These are phyloP conservation scores for Oreamnos americanus DNA, from an alignment of 2,113 vertebrate genomes.

Conservation along the genomic window DNA sequence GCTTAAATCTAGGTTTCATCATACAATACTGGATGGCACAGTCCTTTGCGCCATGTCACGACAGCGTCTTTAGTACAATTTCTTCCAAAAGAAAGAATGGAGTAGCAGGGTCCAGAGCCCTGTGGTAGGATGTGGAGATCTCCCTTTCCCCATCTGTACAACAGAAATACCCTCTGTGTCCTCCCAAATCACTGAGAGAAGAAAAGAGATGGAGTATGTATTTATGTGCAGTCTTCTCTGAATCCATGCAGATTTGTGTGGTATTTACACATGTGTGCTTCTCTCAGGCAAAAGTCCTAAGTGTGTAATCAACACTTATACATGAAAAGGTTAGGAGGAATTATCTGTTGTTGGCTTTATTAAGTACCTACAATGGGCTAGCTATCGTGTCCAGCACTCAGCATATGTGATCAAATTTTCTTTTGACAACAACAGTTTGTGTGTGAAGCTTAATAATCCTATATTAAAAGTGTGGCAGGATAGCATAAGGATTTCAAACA, in stretches of 20 bases:
- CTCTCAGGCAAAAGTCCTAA: background rate
- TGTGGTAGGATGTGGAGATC: background rate
- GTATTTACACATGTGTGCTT: background rate
- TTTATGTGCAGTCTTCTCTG: background rate
- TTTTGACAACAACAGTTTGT: background rate
- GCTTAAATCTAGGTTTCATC: background rate
- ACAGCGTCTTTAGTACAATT: background rate
- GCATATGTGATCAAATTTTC: background rate
- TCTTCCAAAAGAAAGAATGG: background rate
- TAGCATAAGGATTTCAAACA: background rate
- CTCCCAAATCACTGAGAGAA: background rate
- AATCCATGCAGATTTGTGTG: background rate
- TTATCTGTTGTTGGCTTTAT: background rate
- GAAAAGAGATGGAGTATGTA: background rate
- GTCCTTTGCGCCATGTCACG: background rate
- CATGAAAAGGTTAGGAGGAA: background rate
- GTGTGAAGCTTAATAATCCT: background rate
- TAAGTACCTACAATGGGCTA: background rate
- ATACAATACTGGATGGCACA: background rate
- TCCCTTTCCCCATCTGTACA: background rate
- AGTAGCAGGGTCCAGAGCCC: background rate
- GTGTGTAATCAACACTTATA: background rate
- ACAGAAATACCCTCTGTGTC: background rate
- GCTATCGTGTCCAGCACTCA: background rate
- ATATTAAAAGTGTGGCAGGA: background rate